These are phyloP conservation scores for Lineus longissimus DNA, from an alignment of 1,140 invertebrate species.

Conservation along the genomic window DNA sequence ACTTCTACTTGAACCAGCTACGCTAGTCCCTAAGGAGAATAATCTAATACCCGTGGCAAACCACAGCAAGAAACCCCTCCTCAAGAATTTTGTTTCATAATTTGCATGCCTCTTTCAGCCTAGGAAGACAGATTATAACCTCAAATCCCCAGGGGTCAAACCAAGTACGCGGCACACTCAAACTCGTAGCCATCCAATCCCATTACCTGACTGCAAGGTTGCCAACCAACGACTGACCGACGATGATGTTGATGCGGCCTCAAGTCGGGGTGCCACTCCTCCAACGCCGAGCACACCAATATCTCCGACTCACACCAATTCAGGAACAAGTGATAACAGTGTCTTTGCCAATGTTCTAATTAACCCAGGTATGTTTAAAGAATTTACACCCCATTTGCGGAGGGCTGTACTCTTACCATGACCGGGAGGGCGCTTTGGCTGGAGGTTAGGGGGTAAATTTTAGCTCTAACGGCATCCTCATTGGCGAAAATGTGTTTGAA, in stretches of 20 bases:
- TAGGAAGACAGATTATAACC: conserved; percentile 74
- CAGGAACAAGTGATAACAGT: conserved; percentile 44
- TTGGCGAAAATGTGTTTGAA: conserved; percentile 15
- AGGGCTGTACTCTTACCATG: neutral
- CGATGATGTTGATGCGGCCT: conserved; percentile 25
- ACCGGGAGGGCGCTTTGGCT: neutral
- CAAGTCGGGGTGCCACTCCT: conserved; percentile 28
- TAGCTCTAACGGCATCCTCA: neutral
- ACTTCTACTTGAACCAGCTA: too few species aligned
- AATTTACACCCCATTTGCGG: conserved; percentile 1
- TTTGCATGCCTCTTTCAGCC: conserved; percentile 57
- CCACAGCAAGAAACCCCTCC: too few species aligned
- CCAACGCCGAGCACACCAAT: conserved; percentile 44
- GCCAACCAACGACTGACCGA: conserved; percentile 13
- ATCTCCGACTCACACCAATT: conserved; percentile 25
- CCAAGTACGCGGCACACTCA: conserved; percentile 51
- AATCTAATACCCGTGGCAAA: too few species aligned
- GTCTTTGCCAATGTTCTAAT: conserved; percentile 58
- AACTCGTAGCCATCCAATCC: conserved; percentile 32
- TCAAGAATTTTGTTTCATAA: neutral
- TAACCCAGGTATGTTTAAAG: conserved; percentile 26
- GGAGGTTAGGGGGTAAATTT: neutral
- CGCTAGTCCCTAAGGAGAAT: too few species aligned
- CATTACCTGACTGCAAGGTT: neutral
- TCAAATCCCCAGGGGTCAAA: conserved; percentile 89